A percentile compares a stretch with the other conserved stretches of the same genome.
Evolutionary conservation across 2,888 invertebrate species (phyloP).

Genomic region (Congeria kusceri): DNA sequence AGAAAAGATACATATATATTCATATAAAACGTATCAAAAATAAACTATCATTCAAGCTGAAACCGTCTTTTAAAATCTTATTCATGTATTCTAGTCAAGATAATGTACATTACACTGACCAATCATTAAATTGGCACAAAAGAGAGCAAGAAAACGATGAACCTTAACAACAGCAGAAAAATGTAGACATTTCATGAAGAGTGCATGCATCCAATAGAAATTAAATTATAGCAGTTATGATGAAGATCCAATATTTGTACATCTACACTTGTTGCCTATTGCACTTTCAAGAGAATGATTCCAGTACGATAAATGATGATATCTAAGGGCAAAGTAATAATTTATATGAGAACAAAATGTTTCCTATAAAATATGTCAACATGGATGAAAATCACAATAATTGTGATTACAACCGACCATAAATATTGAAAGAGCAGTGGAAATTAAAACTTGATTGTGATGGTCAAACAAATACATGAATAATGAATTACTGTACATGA

Average conservation of each 20-base stretch:
- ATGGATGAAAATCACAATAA: constrained; percentile 18
- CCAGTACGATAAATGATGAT: too few species aligned
- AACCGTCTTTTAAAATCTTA: too few species aligned
- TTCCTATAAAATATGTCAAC: constrained; percentile 16
- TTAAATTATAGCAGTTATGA: not conserved
- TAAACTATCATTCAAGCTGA: constrained; percentile 36
- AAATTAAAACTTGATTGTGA: constrained; percentile 9
- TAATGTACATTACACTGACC: too few species aligned
- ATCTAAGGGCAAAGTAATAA: not conserved
- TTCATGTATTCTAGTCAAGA: too few species aligned
- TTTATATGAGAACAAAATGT: not conserved
- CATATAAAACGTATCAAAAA: constrained; percentile 68
- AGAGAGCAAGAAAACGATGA: too few species aligned
- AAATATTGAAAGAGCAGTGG: constrained; percentile 31
- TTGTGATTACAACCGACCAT: constrained; percentile 26
- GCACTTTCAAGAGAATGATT: constrained; percentile 35
- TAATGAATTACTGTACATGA: not conserved
- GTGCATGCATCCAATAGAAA: constrained; percentile 37
- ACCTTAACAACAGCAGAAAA: not conserved
- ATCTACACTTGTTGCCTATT: constrained; percentile 31
- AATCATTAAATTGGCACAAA: too few species aligned
- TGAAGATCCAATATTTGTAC: constrained; percentile 4
- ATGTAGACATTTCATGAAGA: constrained; percentile 21
- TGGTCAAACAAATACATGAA: constrained; percentile 4
- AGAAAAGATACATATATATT: constrained; percentile 15